A percentile compares a stretch with the other conserved stretches of the same genome.
Evolutionary conservation across 2,888 invertebrate species (phyloP).

Genomic region (Dioctria rufipes): DNA sequence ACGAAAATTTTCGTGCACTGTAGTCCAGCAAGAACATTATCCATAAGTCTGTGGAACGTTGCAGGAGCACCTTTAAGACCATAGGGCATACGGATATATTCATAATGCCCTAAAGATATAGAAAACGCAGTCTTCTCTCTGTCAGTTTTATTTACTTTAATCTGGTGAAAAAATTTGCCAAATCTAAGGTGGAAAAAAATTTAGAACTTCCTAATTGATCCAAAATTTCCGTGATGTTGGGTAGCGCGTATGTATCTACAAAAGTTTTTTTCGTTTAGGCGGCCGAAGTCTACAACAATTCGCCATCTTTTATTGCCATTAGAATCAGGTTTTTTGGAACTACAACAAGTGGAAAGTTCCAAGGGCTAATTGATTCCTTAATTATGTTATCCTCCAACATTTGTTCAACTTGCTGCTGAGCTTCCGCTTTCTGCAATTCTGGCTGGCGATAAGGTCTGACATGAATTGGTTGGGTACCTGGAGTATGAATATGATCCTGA

Average conservation of each 20-base stretch:
- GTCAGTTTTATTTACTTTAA: constrained; percentile 48
- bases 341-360: background rate
- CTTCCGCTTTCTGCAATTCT: background rate
- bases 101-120: constrained; percentile 58
- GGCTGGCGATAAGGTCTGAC: background rate
- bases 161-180: constrained; percentile 57
- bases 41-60: constrained; percentile 35
- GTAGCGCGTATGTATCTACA: constrained; percentile 53
- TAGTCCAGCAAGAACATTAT: constrained; percentile 40
- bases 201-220: constrained; percentile 55
- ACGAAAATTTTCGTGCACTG: constrained; percentile 58
- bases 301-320: background rate
- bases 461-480: background rate
- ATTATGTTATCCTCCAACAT: background rate
- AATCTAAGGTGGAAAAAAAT: constrained; percentile 58
- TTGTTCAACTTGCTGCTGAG: background rate
- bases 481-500: background rate
- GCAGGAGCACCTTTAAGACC: background rate
- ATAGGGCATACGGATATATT: constrained; percentile 54
- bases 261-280: constrained; percentile 13
- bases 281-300: background rate
- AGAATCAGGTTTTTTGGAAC: background rate
- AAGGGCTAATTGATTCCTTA: background rate
- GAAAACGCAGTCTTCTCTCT: constrained; percentile 60
- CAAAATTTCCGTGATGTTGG: constrained; percentile 56